Evolutionary conservation across 2,888 invertebrate species (phyloP).

Genomic region (Chloromyia formosa): DNA sequence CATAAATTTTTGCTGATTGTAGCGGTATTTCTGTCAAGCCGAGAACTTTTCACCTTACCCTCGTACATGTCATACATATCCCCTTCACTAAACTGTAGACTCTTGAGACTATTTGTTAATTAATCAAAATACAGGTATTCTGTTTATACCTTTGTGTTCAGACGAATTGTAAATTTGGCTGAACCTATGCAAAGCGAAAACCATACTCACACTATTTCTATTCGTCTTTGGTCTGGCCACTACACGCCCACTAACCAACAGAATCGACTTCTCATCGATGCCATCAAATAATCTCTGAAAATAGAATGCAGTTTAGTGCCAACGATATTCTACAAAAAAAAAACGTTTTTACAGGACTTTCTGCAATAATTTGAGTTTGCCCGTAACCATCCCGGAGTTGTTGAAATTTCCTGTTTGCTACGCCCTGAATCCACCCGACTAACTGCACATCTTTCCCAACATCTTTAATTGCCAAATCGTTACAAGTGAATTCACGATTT

Average conservation of each 20-base stretch:
- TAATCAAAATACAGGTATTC: too few species aligned
- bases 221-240: conserved; percentile 61
- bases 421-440: conserved; percentile 63
- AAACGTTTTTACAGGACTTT: conserved; percentile 47
- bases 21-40: too few species aligned
- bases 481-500: conserved; percentile 63
- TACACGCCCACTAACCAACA: conserved; percentile 62
- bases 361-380: conserved; percentile 63
- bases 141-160: too few species aligned
- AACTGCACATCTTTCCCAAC: conserved; percentile 60
- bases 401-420: conserved; percentile 61
- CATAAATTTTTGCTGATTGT: too few species aligned
- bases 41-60: too few species aligned
- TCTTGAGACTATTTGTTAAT: too few species aligned
- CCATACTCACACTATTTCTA: conserved; percentile 58
- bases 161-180: too few species aligned
- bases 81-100: too few species aligned
- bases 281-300: conserved; percentile 56
- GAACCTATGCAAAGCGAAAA: too few species aligned
- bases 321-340: not conserved
- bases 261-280: conserved; percentile 58
- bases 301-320: conserved; percentile 45
- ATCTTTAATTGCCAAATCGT: conserved; percentile 60
- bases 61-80: too few species aligned
- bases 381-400: conserved; percentile 65